A percentile compares a stretch with the other conserved stretches of the same genome.
Evolutionary conservation across 2,888 invertebrate genomes (phyloP).

Genomic region (Spisula solida): DNA sequence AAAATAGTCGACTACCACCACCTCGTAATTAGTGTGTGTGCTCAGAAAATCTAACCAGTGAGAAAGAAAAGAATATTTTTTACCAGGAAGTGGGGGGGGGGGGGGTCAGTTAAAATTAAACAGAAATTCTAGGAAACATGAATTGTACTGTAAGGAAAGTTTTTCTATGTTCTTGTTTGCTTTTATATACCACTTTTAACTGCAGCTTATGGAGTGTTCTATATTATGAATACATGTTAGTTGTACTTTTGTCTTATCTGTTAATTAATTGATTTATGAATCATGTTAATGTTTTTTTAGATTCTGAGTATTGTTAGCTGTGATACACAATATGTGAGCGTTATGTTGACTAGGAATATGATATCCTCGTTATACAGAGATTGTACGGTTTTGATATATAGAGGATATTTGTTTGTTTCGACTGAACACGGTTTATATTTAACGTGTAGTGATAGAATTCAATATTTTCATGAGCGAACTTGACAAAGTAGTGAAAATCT

Average conservation of each 20-base stretch:
- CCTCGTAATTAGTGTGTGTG: too few relatives aligned
- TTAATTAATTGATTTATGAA: neutral
- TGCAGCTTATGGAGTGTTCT: slow-evolving; percentile 10
- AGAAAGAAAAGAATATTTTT: too few relatives aligned
- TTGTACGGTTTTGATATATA: neutral
- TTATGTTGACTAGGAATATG: neutral
- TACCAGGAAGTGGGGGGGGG: too few relatives aligned
- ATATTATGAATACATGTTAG: neutral
- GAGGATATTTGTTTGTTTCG: too few relatives aligned
- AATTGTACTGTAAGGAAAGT: neutral
- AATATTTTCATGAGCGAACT: too few relatives aligned
- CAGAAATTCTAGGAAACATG: neutral
- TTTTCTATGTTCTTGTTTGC: neutral
- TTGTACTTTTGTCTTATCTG: neutral
- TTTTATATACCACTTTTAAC: slow-evolving; percentile 6
- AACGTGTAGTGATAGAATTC: too few relatives aligned
- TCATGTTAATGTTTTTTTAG: slow-evolving; percentile 13
- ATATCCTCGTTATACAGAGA: slow-evolving; percentile 12
- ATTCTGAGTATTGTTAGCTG: slow-evolving; percentile 26
- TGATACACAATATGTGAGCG: slow-evolving; percentile 1
- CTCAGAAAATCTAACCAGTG: too few relatives aligned
- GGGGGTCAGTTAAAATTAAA: too few relatives aligned
- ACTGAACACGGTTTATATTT: too few relatives aligned
- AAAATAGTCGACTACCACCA: too few relatives aligned
- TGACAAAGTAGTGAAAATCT: too few relatives aligned